Base-by-base conservation (phyloP, 2,797 vertebrate genomes). In the Gephyroberyx darwinii region DNA sequence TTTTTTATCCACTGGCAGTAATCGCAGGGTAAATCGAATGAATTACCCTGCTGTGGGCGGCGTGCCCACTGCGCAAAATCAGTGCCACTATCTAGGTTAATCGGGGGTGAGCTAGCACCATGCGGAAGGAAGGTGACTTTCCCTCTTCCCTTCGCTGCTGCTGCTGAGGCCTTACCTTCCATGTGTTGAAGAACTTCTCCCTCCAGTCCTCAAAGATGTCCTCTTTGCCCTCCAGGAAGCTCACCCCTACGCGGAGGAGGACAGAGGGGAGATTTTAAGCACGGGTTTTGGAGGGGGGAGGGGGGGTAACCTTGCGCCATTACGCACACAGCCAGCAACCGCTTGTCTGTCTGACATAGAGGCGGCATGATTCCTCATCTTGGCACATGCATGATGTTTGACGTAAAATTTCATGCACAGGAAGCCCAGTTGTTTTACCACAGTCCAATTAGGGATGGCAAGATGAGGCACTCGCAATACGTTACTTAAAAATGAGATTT, bases 161-260 rank as follows among this genome's bases (percentile, higher is more conserved):
- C 22, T 8, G 35, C 33, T 79, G 33, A 54, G 33, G 55, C 64
- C 37, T 48, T 91, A 97, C 96, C 96, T 95, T 96, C 78, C 97
- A 98, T 0, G 96, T 97, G 90, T 96, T 97, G 92, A 96, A 96
- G 81, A 98, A 98, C 89, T 97, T 98, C 79, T 95, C 93, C 78
- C 89, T 95, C 93, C 96, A 95, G 87, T 97, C 96, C 73, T 94
- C 93, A 76, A 96, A 93, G 39, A 96, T 83, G 65, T 98, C 96
- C 30, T 96, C 95, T 85, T 97, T 96, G n/a, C 81, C 93, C 83
- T 98, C 96, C 75, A 97, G 81, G 80, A 95, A 84, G 88, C 95
- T 97, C 91, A 98, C 94, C 2, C 97, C 96, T 98, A 83, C 53
- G 33, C 1, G 47, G n/a, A 14, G 20, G 10, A 52, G 50, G 60